Conservation (phyloP, 2,888 invertebrate genomes). For the Charanyca ferruginea region DNA sequence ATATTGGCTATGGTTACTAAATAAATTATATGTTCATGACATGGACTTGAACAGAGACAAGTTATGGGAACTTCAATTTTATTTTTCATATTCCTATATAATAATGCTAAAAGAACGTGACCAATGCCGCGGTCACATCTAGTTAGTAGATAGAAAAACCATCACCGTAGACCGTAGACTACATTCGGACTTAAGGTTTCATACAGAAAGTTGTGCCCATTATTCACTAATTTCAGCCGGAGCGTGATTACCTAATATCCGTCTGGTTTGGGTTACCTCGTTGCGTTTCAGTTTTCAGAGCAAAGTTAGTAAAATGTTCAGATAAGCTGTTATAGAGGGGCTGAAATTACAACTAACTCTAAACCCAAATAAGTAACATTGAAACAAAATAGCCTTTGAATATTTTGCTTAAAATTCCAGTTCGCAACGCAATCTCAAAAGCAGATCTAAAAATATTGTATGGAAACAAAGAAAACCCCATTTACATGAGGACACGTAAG, state of each 20-base stretch:
- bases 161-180: too few relatives aligned
- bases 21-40: too few relatives aligned
- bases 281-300: background rate
- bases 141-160: too few relatives aligned
- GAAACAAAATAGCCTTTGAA: slow-evolving; percentile 8
- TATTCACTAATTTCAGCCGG: background rate
- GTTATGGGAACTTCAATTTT: too few relatives aligned
- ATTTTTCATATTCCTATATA: too few relatives aligned
- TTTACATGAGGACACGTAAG: slow-evolving; percentile 18
- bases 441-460: slow-evolving; percentile 16
- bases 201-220: too few relatives aligned
- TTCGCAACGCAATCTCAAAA: slow-evolving; percentile 18
- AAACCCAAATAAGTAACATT: slow-evolving; percentile 10
- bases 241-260: background rate
- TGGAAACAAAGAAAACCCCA: slow-evolving; percentile 6
- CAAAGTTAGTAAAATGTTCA: background rate
- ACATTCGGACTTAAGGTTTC: too few relatives aligned
- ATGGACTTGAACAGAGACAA: too few relatives aligned
- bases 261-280: background rate
- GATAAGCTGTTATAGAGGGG: background rate
- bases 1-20: too few relatives aligned
- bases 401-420: slow-evolving; percentile 10
- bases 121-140: too few relatives aligned
- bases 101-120: too few relatives aligned
- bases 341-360: background rate